phyloP scores from a whole-genome alignment of 2,797 vertebrate genomes.

The Anguilla pacifica region DNA sequence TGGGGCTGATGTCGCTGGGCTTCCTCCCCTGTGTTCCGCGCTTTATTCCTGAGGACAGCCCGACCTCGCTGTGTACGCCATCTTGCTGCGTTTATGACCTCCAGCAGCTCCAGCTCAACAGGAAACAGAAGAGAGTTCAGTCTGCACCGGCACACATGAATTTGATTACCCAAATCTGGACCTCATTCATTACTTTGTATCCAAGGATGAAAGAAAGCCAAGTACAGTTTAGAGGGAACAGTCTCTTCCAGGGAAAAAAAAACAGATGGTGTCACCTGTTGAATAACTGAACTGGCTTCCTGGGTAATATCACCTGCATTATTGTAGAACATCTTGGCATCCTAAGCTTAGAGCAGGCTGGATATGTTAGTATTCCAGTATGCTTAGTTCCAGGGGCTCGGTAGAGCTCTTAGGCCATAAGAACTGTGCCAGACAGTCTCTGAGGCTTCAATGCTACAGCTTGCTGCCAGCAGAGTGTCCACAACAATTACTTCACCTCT shows the following conservation, averaged over 20 bases:
- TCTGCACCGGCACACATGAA: constrained; percentile 19
- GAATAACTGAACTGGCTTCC: constrained; percentile 24
- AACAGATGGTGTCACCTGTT: constrained; percentile 14
- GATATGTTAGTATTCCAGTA: neutral
- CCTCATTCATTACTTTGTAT: constrained; percentile 18
- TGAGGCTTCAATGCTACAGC: neutral
- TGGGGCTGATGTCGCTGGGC: neutral
- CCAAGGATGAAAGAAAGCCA: constrained; percentile 8
- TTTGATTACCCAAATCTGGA: constrained; percentile 26
- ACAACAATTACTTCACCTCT: neutral
- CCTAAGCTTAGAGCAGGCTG: neutral
- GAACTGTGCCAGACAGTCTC: neutral
- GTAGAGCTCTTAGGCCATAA: neutral
- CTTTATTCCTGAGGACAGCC: constrained; percentile 16
- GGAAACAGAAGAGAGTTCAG: constrained; percentile 23
- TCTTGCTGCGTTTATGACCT: constrained; percentile 27
- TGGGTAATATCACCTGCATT: constrained; percentile 19
- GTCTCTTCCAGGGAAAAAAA: neutral
- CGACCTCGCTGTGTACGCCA: constrained; percentile 14
- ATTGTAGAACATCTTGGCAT: constrained; percentile 20
- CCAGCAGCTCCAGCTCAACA: constrained; percentile 9
- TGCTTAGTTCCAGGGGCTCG: neutral
- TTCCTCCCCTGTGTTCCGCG: constrained; percentile 14
- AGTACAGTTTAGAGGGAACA: neutral
- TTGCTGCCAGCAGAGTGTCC: neutral